Percentiles rank a stretch among this genome's conserved stretches.
Evolutionary conservation across 2,888 invertebrate species (phyloP).

Genomic region (Tetranychus piercei): DNA sequence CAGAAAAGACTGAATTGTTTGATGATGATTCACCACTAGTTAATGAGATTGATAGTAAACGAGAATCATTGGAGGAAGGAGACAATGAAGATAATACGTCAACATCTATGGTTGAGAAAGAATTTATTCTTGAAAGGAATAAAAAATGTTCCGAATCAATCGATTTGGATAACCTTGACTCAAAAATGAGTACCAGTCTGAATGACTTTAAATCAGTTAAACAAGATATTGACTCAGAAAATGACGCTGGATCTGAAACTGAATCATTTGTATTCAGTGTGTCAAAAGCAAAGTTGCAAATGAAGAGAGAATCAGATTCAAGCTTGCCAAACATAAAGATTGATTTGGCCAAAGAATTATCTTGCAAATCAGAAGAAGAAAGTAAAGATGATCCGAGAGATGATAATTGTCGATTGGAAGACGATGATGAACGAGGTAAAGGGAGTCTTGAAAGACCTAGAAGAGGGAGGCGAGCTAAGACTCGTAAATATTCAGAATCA

Average conservation of each 20-base stretch:
- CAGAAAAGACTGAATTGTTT: conserved; percentile 10
- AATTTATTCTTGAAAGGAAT: neutral
- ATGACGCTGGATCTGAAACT: neutral
- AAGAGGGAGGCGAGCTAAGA: conserved; percentile 26
- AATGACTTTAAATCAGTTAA: neutral
- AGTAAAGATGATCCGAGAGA: neutral
- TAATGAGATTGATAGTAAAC: conserved; percentile 2
- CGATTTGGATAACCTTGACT: neutral
- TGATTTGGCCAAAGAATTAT: neutral
- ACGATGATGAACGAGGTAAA: conserved; percentile 7
- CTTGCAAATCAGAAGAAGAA: neutral
- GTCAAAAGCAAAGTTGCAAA: neutral
- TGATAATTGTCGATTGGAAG: neutral
- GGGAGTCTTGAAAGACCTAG: conserved; percentile 21
- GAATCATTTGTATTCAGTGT: neutral
- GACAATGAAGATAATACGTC: conserved; percentile 1
- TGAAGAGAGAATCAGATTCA: neutral
- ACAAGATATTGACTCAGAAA: neutral
- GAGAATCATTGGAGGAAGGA: conserved; percentile 1
- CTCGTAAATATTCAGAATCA: conserved; percentile 25
- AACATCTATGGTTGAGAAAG: neutral
- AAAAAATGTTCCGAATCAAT: neutral
- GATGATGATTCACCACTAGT: neutral
- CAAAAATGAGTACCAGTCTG: neutral
- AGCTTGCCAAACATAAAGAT: neutral